A percentile compares a stretch with the other conserved stretches of the same genome.
Conservation (phyloP, 1,140 invertebrate genomes). For the Planococcus citri region DNA sequence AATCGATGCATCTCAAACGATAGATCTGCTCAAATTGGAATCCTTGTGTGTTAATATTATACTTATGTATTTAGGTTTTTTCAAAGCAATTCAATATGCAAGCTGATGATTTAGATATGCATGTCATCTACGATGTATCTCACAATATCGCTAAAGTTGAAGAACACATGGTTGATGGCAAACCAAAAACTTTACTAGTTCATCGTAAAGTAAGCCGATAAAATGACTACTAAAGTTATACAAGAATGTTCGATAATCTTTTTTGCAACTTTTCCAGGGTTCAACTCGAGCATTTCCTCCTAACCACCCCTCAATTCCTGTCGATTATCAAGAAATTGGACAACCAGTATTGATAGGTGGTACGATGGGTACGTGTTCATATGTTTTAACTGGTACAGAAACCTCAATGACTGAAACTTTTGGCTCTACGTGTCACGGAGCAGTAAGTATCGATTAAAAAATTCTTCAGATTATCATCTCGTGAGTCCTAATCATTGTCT, state of each 20-base stretch:
- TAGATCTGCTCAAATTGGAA: no score
- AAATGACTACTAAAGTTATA: no score
- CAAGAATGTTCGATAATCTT: no score
- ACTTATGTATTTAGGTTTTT: no score
- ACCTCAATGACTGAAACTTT: conserved; percentile 97
- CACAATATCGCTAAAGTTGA: conserved; percentile 99
- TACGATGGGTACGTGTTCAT: conserved; percentile 99
- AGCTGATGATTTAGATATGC: conserved; percentile 99
- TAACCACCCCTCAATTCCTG: conserved; percentile 96
- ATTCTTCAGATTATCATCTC: background rate
- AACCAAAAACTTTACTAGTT: conserved; percentile 82
- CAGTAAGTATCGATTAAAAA: conserved; percentile 77
- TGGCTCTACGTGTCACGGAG: conserved; percentile 98
- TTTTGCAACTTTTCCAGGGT: conserved; percentile 61
- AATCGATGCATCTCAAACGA: no score
- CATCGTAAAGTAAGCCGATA: conserved; percentile 88
- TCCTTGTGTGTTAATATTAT: no score
- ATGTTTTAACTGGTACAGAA: conserved; percentile 96
- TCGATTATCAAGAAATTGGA: conserved; percentile 95
- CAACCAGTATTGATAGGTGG: conserved; percentile 98
- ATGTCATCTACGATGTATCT: conserved; percentile 97
- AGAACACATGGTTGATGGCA: conserved; percentile 93
- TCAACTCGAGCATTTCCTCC: conserved; percentile 99
- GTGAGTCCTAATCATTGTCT: background rate
- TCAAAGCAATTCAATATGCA: conserved; percentile 92